Evolutionary conservation across 2,888 invertebrate species (phyloP).

Genomic region (Icerya purchasi): DNA sequence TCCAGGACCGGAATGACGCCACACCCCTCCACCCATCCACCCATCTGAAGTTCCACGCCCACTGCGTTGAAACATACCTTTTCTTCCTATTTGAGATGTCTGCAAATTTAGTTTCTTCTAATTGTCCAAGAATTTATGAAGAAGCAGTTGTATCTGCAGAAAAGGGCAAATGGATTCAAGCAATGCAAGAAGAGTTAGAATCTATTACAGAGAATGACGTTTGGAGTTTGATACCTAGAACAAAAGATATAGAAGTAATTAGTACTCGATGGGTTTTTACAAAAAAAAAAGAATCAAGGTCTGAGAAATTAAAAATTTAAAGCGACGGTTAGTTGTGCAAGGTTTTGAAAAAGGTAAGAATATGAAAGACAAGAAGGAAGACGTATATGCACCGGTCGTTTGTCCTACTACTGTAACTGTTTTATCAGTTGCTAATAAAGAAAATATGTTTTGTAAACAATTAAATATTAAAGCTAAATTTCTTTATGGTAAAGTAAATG

Average conservation of each 20-base stretch:
- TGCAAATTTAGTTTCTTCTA: no score
- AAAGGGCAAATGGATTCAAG: not conserved
- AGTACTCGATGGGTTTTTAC: not conserved
- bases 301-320: not conserved
- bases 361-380: not conserved
- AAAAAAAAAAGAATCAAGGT: not conserved
- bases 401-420: not conserved
- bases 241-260: no score
- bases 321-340: not conserved
- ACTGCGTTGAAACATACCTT: no score
- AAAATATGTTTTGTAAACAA: no score
- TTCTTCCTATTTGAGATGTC: no score
- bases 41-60: no score
- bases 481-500: not conserved
- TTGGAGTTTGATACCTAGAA: not conserved
- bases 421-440: not conserved
- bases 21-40: no score
- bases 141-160: not conserved
- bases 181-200: not conserved
- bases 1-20: no score
- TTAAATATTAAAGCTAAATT: no score
- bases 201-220: not conserved
- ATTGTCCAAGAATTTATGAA: not conserved
- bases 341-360: not conserved
- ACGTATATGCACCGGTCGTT: not conserved